Conservation (phyloP, 2,888 invertebrate genomes). For the Odontomyia ornata region DNA sequence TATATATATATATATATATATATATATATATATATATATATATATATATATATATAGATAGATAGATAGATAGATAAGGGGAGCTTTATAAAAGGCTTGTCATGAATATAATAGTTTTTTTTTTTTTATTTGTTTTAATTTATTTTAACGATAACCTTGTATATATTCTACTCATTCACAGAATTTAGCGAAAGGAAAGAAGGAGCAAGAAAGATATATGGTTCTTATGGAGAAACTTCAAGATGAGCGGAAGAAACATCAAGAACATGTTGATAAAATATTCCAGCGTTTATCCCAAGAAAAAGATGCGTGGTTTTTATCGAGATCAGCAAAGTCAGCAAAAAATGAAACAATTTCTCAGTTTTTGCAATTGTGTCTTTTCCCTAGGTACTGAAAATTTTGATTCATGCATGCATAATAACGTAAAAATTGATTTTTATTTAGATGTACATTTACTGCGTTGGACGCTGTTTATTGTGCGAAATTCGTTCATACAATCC, state of each 20-base stretch:
- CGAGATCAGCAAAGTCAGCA: constrained; percentile 84
- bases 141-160: constrained; percentile 39
- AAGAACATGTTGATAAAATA: constrained; percentile 93
- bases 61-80: too few species aligned
- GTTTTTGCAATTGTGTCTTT: constrained; percentile 94
- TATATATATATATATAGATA: too few species aligned
- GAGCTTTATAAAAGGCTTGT: too few species aligned
- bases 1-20: too few species aligned
- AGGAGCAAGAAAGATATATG: constrained; percentile 91
- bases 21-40: too few species aligned
- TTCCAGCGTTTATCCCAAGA: constrained; percentile 76
- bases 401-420: too few species aligned
- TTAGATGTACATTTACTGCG: constrained; percentile 88
- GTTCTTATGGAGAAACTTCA: constrained; percentile 90
- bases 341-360: constrained; percentile 97
- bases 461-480: too few species aligned
- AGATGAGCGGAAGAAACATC: constrained; percentile 93
- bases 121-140: constrained; percentile 16
- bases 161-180: too few species aligned
- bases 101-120: too few species aligned
- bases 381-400: constrained; percentile 73
- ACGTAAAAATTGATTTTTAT: neutral
- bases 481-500: too few species aligned
- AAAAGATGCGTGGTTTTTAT: constrained; percentile 86
- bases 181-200: constrained; percentile 86